Evolutionary conservation across 1,140 invertebrate genomes (phyloP), one percentile per base, ranked within the genome.

Genomic region (Argopecten irradians): DNA sequence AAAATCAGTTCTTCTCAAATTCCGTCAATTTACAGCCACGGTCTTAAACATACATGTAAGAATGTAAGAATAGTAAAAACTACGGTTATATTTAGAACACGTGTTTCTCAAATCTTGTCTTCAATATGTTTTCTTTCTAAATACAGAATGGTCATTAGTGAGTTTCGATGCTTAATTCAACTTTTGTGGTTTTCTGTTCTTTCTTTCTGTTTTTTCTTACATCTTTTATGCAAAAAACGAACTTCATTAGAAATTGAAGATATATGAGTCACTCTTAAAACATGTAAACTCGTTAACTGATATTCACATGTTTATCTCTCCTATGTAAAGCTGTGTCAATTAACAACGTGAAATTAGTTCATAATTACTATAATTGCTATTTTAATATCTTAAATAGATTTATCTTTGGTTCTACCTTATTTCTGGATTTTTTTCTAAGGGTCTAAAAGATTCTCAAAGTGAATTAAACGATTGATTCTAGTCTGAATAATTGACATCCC

Each of bases 61-160:
- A 71, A 71, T 71, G 55, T n/a, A 3, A n/a, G 22, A 71, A 71
- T 71, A 28, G 55, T 71, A 71, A 71, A 71, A 71, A 71, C 55
- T 71, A 71, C 28, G 55, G 55, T 28, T 71, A 71, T 28, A 71
- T 28, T 28, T 71, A 71, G 22, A 71, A 22, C 55, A 71, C 55
- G 55, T 71, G 55, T 71, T 71, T 71, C 55, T 28, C 55, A n/a
- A 71, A 71, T 16, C 55, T 28, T 71, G 55, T 71, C 55, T 71
- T 28, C 1, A 71, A 71, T 71, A 71, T 71, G 55, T 71, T 71
- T 71, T 71, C 55, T 71, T 71, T 71, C 55, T 71, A 71, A 71
- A 71, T 71, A 71, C 1, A 71, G 55, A 71, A 5, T 71, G 55
- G 55, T 71, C 55, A 71, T 71, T 71, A 71, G 55, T 71, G 22